phyloP scores from a whole-genome alignment of 1,140 invertebrate species.

The Lineus longissimus region DNA sequence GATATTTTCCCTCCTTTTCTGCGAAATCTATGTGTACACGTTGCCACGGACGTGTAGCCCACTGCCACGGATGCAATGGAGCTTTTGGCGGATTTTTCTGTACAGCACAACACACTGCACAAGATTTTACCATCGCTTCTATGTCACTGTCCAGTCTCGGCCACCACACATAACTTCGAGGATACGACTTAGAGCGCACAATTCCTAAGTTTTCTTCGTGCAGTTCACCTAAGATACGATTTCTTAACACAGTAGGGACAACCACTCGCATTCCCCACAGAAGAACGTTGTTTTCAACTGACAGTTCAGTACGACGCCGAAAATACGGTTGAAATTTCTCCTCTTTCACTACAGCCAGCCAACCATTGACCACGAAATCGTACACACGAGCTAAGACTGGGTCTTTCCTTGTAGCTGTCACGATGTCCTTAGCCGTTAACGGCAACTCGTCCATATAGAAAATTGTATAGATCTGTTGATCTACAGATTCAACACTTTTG shows the following conservation, averaged over 20 bases:
- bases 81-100: neutral
- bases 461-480: neutral
- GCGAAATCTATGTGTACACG: constrained; percentile 10
- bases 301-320: neutral
- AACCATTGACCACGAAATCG: neutral
- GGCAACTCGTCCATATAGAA: neutral
- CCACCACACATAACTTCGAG: constrained; percentile 14
- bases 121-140: neutral
- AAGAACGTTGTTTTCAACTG: neutral
- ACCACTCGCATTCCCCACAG: constrained; percentile 7
- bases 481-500: neutral
- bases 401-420: neutral
- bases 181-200: constrained; percentile 1
- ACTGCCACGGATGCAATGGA: neutral
- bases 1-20: neutral
- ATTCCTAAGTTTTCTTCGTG: constrained; percentile 1
- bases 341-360: neutral
- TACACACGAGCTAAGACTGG: neutral
- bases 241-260: neutral
- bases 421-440: neutral
- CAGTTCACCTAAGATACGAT: neutral
- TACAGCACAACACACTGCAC: neutral
- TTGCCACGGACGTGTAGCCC: neutral
- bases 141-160: constrained; percentile 10
- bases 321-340: neutral